These are phyloP conservation scores for Panurus biarmicus DNA, from an alignment of 2,113 vertebrate genomes.

Conservation along the genomic window DNA sequence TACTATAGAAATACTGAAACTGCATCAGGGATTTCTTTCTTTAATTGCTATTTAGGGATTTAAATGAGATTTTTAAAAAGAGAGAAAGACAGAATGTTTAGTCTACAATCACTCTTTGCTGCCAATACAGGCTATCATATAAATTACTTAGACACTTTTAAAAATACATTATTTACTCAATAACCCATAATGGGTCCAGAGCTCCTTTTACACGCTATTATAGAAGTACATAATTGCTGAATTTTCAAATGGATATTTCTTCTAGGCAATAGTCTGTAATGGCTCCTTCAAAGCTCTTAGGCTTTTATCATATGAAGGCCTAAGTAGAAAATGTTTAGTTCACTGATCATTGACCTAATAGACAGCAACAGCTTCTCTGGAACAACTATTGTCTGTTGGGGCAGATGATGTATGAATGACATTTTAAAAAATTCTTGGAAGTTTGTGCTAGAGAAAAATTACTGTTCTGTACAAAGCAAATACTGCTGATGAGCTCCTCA, in stretches of 20 bases:
- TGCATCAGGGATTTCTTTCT: constrained; percentile 56
- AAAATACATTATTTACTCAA: constrained; percentile 76
- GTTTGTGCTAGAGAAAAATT: constrained; percentile 50
- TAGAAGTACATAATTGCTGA: constrained; percentile 73
- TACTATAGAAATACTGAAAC: constrained; percentile 51
- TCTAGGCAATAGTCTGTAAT: constrained; percentile 69
- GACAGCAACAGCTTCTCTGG: constrained; percentile 62
- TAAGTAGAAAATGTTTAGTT: constrained; percentile 72
- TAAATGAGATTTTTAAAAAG: constrained; percentile 54
- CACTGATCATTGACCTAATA: constrained; percentile 69
- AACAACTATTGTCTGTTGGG: constrained; percentile 40
- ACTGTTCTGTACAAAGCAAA: constrained; percentile 40
- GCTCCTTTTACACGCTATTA: constrained; percentile 70
- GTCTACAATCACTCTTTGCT: constrained; percentile 63
- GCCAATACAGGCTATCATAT: constrained; percentile 63
- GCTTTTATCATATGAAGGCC: constrained; percentile 70
- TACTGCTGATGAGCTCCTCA: background rate
- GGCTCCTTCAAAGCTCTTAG: constrained; percentile 72
- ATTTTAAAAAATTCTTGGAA: constrained; percentile 44
- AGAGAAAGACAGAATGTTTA: constrained; percentile 59
- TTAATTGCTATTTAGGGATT: constrained; percentile 65
- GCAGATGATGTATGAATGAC: constrained; percentile 42
- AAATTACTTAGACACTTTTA: constrained; percentile 74
- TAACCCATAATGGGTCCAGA: constrained; percentile 72
- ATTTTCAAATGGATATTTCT: constrained; percentile 72